Conservation (phyloP, 2,797 vertebrate species). For the Melanogrammus aeglefinus region DNA sequence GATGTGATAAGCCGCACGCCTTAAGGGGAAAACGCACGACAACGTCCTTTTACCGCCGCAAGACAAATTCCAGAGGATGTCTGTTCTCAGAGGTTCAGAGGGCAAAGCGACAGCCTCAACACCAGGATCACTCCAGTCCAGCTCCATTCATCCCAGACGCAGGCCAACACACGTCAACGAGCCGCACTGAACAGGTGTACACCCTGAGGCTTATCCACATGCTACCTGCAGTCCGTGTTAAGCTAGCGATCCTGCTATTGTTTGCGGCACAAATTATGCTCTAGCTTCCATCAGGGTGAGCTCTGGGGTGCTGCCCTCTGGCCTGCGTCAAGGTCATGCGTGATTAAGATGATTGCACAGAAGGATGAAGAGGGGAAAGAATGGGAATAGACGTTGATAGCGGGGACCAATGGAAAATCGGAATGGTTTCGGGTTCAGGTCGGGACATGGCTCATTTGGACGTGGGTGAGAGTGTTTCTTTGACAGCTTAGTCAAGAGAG, state of each 20-base stretch:
- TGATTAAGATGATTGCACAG: background rate
- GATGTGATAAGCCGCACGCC: background rate
- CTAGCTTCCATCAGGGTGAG: background rate
- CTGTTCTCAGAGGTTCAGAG: background rate
- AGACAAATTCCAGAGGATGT: background rate
- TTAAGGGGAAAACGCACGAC: slow-evolving; percentile 21
- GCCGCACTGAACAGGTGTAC: background rate
- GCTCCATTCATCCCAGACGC: background rate
- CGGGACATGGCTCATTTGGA: background rate
- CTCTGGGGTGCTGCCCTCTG: background rate
- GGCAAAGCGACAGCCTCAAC: background rate
- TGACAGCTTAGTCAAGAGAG: slow-evolving; percentile 28
- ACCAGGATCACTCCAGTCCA: background rate
- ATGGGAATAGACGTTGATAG: background rate
- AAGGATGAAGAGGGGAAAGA: slow-evolving; percentile 4
- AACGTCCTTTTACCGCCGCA: background rate
- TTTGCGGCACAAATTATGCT: too few species aligned
- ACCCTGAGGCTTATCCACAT: too few species aligned
- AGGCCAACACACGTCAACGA: background rate
- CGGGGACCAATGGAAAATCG: background rate
- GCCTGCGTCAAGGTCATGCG: background rate
- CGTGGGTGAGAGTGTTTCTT: slow-evolving; percentile 19
- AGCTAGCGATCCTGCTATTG: background rate
- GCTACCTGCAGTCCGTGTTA: too few species aligned
- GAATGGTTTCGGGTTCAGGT: background rate